phyloP scores from a whole-genome alignment of 2,113 vertebrate species.

The Pelodiscus sinensis region DNA sequence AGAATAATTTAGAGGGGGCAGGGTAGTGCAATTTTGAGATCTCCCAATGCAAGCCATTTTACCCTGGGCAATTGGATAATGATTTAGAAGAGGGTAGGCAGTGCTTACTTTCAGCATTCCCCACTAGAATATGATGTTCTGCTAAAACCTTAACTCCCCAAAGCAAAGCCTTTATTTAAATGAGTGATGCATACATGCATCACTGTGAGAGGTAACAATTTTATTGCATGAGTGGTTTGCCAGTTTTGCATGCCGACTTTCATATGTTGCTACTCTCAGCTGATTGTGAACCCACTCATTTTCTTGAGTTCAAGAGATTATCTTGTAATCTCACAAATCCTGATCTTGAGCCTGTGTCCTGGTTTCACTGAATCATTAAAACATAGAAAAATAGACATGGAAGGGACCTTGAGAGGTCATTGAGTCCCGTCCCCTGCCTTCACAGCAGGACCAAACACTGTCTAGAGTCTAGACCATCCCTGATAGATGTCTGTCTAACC shows the following conservation, averaged over 20 bases:
- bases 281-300: conserved; percentile 23
- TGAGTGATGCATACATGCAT: background rate
- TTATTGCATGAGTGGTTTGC: background rate
- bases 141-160: conserved; percentile 21
- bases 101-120: background rate
- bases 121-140: background rate
- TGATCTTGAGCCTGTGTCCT: conserved; percentile 48
- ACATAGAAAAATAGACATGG: no score
- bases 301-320: conserved; percentile 24
- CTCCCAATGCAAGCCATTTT: conserved; percentile 28
- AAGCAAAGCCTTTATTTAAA: background rate
- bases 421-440: no score
- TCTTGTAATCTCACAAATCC: background rate
- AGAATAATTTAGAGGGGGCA: conserved; percentile 19
- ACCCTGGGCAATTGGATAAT: conserved; percentile 43
- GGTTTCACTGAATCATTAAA: conserved; percentile 7
- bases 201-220: background rate
- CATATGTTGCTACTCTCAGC: background rate
- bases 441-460: no score
- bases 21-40: conserved; percentile 1
- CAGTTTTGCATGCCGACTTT: background rate
- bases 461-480: no score
- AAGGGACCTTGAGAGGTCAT: no score
- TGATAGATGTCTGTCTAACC: no score
- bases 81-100: conserved; percentile 45